These are phyloP conservation scores for Calameuta filiformis DNA, from an alignment of 2,888 invertebrate species.

Conservation along the genomic window DNA sequence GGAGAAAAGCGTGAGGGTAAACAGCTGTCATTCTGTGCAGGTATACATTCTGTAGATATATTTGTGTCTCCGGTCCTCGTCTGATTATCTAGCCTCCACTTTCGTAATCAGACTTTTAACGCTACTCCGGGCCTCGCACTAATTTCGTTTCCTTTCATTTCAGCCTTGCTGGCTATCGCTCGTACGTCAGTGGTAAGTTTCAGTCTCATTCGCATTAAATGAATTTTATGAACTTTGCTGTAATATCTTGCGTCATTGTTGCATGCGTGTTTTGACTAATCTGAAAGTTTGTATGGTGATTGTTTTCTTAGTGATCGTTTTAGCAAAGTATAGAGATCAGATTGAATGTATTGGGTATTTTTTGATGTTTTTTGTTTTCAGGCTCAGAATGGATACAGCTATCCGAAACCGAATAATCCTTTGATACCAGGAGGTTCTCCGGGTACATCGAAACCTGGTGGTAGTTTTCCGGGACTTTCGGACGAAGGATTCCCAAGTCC, in stretches of 20 bases:
- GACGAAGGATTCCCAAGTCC: slow-evolving; percentile 21
- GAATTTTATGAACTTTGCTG: not conserved
- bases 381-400: slow-evolving; percentile 81
- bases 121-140: slow-evolving; percentile 21
- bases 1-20: not conserved
- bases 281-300: too few relatives aligned
- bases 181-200: slow-evolving; percentile 56
- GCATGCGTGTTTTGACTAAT: too few relatives aligned
- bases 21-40: not conserved
- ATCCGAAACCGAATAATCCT: slow-evolving; percentile 76
- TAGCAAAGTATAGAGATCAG: too few relatives aligned
- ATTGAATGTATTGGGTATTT: not conserved
- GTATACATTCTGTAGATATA: not conserved
- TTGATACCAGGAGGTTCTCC: slow-evolving; percentile 63
- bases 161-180: slow-evolving; percentile 58
- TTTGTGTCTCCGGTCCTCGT: not conserved
- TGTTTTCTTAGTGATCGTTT: too few relatives aligned
- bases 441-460: slow-evolving; percentile 43
- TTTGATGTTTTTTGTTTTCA: slow-evolving; percentile 42
- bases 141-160: slow-evolving; percentile 43
- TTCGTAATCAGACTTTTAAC: slow-evolving; percentile 28
- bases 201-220: not conserved
- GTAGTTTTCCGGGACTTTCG: slow-evolving; percentile 26
- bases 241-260: not conserved
- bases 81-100: slow-evolving; percentile 3